A percentile compares a stretch with the other conserved stretches of the same genome.
These are phyloP conservation scores for Mastomys natalensis DNA, from an alignment of 2,113 vertebrate genomes.

Conservation along the genomic window DNA sequence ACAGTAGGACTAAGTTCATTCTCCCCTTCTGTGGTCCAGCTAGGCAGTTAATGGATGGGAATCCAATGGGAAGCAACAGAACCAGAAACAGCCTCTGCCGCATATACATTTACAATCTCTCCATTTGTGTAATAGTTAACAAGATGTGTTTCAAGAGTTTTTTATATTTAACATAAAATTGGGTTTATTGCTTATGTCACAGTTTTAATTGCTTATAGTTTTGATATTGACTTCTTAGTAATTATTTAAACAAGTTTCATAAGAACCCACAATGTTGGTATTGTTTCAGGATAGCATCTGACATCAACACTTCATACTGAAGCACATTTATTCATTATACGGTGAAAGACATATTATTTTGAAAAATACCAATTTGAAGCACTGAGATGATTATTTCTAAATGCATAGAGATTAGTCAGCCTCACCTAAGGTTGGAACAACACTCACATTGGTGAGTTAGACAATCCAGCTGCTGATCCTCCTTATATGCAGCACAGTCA, in stretches of 20 bases:
- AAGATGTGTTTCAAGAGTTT: not conserved
- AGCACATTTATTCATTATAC: conserved; percentile 23
- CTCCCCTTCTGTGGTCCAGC: no score
- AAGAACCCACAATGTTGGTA: not conserved
- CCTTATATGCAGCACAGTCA: conserved; percentile 86
- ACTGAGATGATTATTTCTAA: conserved; percentile 72
- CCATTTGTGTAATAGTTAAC: not conserved
- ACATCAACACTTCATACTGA: conserved; percentile 13
- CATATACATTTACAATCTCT: not conserved
- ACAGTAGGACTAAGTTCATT: no score
- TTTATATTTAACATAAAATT: not conserved
- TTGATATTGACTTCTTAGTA: not conserved
- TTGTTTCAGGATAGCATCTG: conserved; percentile 47
- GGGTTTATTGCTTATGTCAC: not conserved
- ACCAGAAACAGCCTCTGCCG: no score
- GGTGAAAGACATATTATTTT: conserved; percentile 22
- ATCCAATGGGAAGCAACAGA: no score
- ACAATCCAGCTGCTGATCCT: conserved; percentile 80
- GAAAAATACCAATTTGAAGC: conserved; percentile 53
- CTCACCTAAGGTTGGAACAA: conserved; percentile 74
- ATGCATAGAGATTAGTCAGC: conserved; percentile 65
- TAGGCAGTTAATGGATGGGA: no score
- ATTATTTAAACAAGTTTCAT: conserved; percentile 13
- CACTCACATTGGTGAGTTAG: conserved; percentile 76
- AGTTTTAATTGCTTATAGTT: not conserved